Conservation (phyloP, 2,888 invertebrate genomes). For the Ornithoptera alexandrae region DNA sequence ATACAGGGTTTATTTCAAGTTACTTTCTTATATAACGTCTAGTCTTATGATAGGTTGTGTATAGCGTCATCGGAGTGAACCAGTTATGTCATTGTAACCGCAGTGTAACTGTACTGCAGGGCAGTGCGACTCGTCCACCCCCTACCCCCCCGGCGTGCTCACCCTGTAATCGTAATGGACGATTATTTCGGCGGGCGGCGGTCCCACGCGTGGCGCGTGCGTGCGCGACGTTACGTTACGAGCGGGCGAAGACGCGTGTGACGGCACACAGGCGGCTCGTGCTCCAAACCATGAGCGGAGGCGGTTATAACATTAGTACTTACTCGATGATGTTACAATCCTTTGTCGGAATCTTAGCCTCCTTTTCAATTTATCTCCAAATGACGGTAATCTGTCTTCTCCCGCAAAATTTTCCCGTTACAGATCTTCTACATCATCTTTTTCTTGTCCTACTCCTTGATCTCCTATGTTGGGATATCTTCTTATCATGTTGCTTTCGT, state of each 20-base stretch:
- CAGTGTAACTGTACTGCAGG: background rate
- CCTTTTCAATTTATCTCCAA: too few relatives aligned
- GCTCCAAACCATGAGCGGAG: constrained; percentile 35
- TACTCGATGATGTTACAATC: background rate
- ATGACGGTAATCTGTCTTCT: too few relatives aligned
- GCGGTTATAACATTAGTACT: constrained; percentile 37
- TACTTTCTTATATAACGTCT: too few relatives aligned
- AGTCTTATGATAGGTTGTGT: too few relatives aligned
- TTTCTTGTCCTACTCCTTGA: too few relatives aligned
- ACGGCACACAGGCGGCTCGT: constrained; percentile 35
- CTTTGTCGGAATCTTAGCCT: too few relatives aligned
- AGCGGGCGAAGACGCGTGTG: constrained; percentile 55
- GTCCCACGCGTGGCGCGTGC: constrained; percentile 77
- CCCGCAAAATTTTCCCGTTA: too few relatives aligned
- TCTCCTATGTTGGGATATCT: too few relatives aligned
- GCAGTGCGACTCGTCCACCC: background rate
- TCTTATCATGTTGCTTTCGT: too few relatives aligned
- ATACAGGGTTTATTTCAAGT: too few relatives aligned
- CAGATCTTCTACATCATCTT: too few relatives aligned
- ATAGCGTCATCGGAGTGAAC: constrained; percentile 9
- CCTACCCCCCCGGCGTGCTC: background rate
- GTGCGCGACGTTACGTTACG: constrained; percentile 54
- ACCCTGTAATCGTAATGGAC: constrained; percentile 66
- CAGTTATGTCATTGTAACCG: background rate
- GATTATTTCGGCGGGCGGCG: constrained; percentile 76